phyloP scores from a whole-genome alignment of 1,140 invertebrate species.

The Bombus difficillimus region DNA sequence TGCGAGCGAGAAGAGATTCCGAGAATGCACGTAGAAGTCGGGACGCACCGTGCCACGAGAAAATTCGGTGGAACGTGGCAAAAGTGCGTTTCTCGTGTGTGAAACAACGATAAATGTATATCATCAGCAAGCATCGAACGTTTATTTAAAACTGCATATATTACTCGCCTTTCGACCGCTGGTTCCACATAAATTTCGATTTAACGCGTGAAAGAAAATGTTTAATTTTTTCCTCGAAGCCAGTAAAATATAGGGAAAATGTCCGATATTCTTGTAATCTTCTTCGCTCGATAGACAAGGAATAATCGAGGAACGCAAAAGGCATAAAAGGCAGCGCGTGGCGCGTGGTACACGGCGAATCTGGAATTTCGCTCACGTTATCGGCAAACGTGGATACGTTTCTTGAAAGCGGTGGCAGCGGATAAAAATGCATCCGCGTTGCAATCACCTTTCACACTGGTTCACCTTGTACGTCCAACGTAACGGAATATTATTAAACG shows the following conservation, averaged over 20 bases:
- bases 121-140: background rate
- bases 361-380: conserved; percentile 56
- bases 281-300: too few species aligned
- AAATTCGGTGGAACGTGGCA: background rate
- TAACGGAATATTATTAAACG: conserved; percentile 71
- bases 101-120: background rate
- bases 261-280: too few species aligned
- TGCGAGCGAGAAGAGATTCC: background rate
- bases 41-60: too few species aligned
- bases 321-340: background rate
- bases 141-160: too few species aligned
- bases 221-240: too few species aligned
- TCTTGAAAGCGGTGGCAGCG: conserved; percentile 56
- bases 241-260: too few species aligned
- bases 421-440: conserved; percentile 70
- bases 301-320: too few species aligned
- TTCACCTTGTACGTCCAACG: conserved; percentile 67
- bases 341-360: conserved; percentile 22
- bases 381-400: conserved; percentile 45
- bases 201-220: background rate
- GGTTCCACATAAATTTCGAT: background rate
- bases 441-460: conserved; percentile 70
- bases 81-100: background rate
- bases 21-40: background rate
- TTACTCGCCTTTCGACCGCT: too few species aligned